Evolutionary conservation across 2,888 invertebrate species (phyloP), one percentile per base, ranked within the genome.

Genomic region (Julus scandinavius): DNA sequence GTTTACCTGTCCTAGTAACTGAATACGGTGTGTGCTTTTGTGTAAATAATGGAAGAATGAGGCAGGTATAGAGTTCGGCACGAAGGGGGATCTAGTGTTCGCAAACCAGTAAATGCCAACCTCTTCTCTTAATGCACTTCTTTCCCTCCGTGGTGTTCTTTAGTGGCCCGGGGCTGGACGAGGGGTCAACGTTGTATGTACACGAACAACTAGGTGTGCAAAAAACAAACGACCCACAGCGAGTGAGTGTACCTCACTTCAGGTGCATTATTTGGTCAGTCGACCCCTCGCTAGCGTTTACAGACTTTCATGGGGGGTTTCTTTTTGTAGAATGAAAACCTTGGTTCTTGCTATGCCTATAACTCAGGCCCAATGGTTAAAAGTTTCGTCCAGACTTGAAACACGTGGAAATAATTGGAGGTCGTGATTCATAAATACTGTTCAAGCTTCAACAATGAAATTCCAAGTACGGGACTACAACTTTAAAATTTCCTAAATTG

Each of bases 211-310:
- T 72, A 29, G 29, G 72, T 72, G 72, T 72, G 29, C 72, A 72
- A 72, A 72, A 72, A 72, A 72, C 72, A 72, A 72, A 72, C 72
- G 72, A 72, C 72, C 72, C 72, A 72, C 72, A 72, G 72, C 72
- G 72, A 72, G 72, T 29, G 72, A 72, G 72, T 63, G 63, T 72
- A 72, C 72, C 72, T 72, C 72, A 72, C 72, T 29, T 72, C 72
- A 72, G 72, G 72, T 72, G 72, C 72, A 72, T 72, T 72, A 72
- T 72, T 72, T 72, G 72, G 72, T 72, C 72, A 72, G 72, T 72
- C 29, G 29, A 29, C 29, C 72, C 72, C 72, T 29, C 7, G 29
- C 72, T 7, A 72, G 9, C 72, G 29, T 72, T 72, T 72, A n/a
- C 72, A 72, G n/a, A 72, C 72, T 72, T 72, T 20, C 20, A 29